Percentiles rank a stretch among this genome's conserved stretches.
These are phyloP conservation scores for Spizella passerina DNA, from an alignment of 2,797 vertebrate genomes.

Conservation along the genomic window DNA sequence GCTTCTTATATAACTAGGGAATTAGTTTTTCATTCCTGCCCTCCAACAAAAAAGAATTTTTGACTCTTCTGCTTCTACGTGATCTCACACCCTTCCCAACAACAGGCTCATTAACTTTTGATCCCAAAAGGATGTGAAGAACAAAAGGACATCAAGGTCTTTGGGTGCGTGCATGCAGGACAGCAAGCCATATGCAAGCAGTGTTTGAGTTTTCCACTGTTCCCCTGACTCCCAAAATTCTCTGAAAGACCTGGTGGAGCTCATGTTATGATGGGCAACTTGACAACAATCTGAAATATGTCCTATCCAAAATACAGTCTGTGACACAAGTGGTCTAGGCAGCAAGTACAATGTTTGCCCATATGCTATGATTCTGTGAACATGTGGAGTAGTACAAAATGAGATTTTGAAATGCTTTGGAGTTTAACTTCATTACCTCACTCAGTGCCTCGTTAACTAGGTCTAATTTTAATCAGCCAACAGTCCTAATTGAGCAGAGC, in stretches of 20 bases:
- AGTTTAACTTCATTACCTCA: not conserved
- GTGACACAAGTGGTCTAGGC: not conserved
- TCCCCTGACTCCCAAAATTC: not conserved
- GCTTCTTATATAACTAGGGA: not conserved
- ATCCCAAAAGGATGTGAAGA: not conserved
- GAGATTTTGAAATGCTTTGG: not conserved
- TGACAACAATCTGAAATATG: not conserved
- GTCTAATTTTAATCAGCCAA: slow-evolving; percentile 13
- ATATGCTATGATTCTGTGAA: not conserved
- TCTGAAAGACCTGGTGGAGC: not conserved
- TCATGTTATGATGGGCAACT: not conserved
- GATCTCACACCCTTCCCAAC: not conserved
- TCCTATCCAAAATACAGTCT: not conserved
- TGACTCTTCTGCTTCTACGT: not conserved
- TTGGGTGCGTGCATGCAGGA: not conserved
- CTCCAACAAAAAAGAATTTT: accelerated
- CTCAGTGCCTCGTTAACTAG: not conserved
- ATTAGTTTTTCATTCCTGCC: not conserved
- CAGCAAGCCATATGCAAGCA: not conserved
- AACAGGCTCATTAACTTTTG: not conserved
- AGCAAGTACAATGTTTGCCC: not conserved
- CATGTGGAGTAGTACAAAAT: not conserved
- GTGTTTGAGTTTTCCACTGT: not conserved
- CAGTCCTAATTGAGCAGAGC: not conserved
- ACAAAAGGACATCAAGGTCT: not conserved